A percentile compares a stretch with the other conserved stretches of the same genome.
These are phyloP conservation scores for Dasyprocta punctata DNA, from an alignment of 2,113 vertebrate genomes.

Conservation along the genomic window DNA sequence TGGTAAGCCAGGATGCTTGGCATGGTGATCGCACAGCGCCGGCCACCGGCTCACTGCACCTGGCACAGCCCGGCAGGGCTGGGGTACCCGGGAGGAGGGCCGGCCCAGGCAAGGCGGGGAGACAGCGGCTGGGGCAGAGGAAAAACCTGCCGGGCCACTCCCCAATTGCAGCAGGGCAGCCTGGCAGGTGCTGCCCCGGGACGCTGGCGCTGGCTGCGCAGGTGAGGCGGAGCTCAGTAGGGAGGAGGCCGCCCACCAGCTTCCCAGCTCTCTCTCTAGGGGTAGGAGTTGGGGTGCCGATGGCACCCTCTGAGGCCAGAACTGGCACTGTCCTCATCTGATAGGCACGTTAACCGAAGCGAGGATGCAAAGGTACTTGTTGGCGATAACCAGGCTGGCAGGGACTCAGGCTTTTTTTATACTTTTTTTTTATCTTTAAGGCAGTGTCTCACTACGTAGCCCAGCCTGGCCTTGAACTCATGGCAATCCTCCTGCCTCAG, in stretches of 20 bases:
- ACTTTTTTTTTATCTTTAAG: not conserved
- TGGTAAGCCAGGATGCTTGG: conserved; percentile 91
- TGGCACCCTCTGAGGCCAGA: too few species aligned
- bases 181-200: not conserved
- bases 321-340: not conserved
- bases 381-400: not conserved
- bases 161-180: not conserved
- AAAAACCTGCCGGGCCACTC: conserved; percentile 78
- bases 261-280: not conserved
- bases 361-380: too few species aligned
- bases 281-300: not conserved
- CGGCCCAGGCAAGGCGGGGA: not conserved
- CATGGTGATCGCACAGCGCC: conserved; percentile 86
- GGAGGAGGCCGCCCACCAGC: not conserved
- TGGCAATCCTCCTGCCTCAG: not conserved
- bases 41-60: not conserved
- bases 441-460: not conserved
- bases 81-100: not conserved
- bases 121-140: conserved; percentile 47
- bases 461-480: not conserved
- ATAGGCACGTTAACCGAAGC: too few species aligned
- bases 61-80: not conserved
- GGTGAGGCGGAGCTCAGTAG: not conserved
- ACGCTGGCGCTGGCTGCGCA: not conserved
- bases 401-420: not conserved